Conservation (phyloP, 2,888 invertebrate species). For the Drosophila infuscata region DNA sequence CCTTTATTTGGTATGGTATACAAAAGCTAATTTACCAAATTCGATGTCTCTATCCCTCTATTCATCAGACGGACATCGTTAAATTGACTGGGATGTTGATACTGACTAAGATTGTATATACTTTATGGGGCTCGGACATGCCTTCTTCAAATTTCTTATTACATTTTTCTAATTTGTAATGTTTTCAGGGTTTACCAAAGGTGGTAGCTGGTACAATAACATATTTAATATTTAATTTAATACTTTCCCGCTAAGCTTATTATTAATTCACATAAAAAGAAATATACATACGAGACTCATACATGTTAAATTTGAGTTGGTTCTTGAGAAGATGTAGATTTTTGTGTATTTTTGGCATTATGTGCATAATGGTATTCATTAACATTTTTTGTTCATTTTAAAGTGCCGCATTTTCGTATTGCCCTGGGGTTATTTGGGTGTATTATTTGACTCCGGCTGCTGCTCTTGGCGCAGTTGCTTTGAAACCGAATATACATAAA, state of each 20-base stretch:
- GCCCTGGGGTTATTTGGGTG: slow-evolving; percentile 58
- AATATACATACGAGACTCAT: neutral
- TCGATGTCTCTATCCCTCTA: too few relatives aligned
- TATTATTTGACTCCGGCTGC: slow-evolving; percentile 42
- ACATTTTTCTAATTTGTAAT: neutral
- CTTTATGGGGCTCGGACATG: neutral
- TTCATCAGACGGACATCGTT: neutral
- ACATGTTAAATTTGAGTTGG: neutral
- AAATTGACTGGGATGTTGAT: neutral
- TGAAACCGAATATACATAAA: slow-evolving; percentile 17
- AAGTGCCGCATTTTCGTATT: slow-evolving; percentile 37
- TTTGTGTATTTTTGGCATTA: neutral
- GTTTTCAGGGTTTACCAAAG: neutral
- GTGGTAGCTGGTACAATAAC: neutral
- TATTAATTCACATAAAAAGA: neutral
- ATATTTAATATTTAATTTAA: neutral
- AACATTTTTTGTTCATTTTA: slow-evolving; percentile 65
- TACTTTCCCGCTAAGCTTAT: neutral
- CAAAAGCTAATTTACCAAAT: too few relatives aligned
- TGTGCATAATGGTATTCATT: slow-evolving; percentile 56
- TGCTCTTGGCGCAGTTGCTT: slow-evolving; percentile 18
- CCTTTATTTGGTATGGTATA: too few relatives aligned
- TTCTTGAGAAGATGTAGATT: neutral
- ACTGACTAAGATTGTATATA: neutral
- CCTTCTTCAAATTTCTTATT: neutral